Evolutionary conservation across 2,113 vertebrate genomes (phyloP).

Genomic region (Trogon surrucura): DNA sequence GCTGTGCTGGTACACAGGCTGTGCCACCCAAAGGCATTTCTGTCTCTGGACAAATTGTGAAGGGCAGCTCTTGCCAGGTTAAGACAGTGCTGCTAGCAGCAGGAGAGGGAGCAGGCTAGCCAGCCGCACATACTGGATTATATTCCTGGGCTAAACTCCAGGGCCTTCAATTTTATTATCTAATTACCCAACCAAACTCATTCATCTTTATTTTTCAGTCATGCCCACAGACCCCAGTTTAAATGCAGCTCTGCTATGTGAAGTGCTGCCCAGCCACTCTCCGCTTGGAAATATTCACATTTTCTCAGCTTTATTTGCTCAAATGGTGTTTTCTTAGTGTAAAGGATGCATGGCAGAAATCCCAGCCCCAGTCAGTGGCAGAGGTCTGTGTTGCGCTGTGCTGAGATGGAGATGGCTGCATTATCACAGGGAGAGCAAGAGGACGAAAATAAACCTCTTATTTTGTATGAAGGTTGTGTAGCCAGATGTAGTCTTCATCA

Average conservation of each 20-base stretch:
- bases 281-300: neutral
- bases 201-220: constrained; percentile 54
- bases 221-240: neutral
- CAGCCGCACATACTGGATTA: constrained; percentile 3
- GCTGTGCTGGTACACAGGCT: neutral
- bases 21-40: neutral
- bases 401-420: neutral
- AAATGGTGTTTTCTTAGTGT: neutral
- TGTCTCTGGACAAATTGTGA: neutral
- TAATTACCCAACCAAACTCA: constrained; percentile 29
- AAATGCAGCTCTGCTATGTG: neutral
- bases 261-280: neutral
- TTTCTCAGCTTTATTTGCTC: constrained; percentile 19
- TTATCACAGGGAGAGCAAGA: neutral
- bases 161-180: constrained; percentile 52
- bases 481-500: neutral
- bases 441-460: neutral
- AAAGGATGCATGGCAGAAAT: neutral
- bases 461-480: neutral
- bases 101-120: neutral
- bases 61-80: neutral
- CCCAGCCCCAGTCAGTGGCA: neutral
- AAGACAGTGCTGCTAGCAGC: neutral
- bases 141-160: constrained; percentile 42
- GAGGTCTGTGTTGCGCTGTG: neutral